These are phyloP conservation scores for Epizoanthus scotinus DNA, from an alignment of 92 coral and sea anemone species.

Conservation along the genomic window DNA sequence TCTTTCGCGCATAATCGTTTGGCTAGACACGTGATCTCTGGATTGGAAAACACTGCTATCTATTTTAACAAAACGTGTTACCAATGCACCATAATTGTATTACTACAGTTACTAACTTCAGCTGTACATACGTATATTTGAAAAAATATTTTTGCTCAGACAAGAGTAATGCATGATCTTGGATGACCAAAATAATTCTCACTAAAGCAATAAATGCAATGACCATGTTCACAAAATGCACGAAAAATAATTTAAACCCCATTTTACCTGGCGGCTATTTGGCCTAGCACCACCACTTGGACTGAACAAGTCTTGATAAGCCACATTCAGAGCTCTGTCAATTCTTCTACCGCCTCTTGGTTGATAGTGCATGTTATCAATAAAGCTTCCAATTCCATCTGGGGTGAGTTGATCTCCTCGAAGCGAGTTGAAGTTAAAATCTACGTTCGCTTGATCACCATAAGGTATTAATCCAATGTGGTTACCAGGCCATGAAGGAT, in stretches of 20 bases:
- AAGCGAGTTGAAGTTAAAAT: slow-evolving; percentile 66
- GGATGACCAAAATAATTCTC: too few relatives aligned
- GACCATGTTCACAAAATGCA: too few relatives aligned
- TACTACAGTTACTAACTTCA: too few relatives aligned
- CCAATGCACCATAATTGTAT: too few relatives aligned
- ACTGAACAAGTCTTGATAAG: slow-evolving; percentile 64
- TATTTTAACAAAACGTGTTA: too few relatives aligned
- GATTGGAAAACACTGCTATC: too few relatives aligned
- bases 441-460: slow-evolving; percentile 55
- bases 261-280: slow-evolving; percentile 50
- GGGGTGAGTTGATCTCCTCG: slow-evolving; percentile 57
- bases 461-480: slow-evolving; percentile 70
- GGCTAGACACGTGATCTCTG: too few relatives aligned
- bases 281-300: slow-evolving; percentile 70
- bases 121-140: too few relatives aligned
- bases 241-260: background rate
- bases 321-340: slow-evolving; percentile 61
- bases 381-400: slow-evolving; percentile 37
- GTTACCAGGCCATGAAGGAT: slow-evolving; percentile 70
- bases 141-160: too few relatives aligned
- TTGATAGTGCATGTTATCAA: slow-evolving; percentile 60
- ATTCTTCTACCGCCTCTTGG: slow-evolving; percentile 65
- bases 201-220: too few relatives aligned
- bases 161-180: too few relatives aligned
- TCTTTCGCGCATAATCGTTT: too few relatives aligned